Evolutionary conservation across 1,140 invertebrate species (phyloP).

Genomic region (Araneus ventricosus): DNA sequence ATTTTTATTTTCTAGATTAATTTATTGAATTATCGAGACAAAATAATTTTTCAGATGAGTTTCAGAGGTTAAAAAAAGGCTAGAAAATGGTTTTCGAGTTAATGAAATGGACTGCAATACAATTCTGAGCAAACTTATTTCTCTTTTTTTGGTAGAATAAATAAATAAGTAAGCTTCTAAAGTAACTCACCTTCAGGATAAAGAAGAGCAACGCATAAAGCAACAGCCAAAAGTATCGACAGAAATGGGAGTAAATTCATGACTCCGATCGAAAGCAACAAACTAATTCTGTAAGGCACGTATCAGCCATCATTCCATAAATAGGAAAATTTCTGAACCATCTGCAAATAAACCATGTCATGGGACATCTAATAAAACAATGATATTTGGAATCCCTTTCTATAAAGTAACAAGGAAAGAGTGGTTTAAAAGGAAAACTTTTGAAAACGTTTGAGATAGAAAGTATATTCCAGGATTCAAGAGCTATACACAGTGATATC

Average conservation of each 20-base stretch:
- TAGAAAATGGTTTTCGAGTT: too few relatives aligned
- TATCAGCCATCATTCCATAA: background rate
- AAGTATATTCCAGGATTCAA: background rate
- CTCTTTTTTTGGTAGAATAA: background rate
- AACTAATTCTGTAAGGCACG: background rate
- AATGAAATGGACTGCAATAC: too few relatives aligned
- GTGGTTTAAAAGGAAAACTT: background rate
- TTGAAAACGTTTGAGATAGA: background rate
- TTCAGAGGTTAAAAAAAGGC: too few relatives aligned
- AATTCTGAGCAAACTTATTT: too few relatives aligned
- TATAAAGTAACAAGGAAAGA: background rate
- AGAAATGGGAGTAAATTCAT: constrained; percentile 58
- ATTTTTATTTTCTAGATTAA: too few relatives aligned
- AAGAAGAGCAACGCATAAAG: constrained; percentile 54
- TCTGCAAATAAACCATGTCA: background rate
- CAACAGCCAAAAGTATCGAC: constrained; percentile 64
- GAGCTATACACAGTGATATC: constrained; percentile 1
- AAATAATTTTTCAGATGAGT: too few relatives aligned
- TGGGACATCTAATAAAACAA: background rate
- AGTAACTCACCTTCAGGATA: background rate
- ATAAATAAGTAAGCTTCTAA: background rate
- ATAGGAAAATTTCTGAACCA: background rate
- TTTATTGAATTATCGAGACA: too few relatives aligned
- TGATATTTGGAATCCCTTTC: background rate
- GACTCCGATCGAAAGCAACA: background rate